These are phyloP conservation scores for Thalassophryne amazonica DNA, from an alignment of 2,797 vertebrate genomes.

Conservation along the genomic window DNA sequence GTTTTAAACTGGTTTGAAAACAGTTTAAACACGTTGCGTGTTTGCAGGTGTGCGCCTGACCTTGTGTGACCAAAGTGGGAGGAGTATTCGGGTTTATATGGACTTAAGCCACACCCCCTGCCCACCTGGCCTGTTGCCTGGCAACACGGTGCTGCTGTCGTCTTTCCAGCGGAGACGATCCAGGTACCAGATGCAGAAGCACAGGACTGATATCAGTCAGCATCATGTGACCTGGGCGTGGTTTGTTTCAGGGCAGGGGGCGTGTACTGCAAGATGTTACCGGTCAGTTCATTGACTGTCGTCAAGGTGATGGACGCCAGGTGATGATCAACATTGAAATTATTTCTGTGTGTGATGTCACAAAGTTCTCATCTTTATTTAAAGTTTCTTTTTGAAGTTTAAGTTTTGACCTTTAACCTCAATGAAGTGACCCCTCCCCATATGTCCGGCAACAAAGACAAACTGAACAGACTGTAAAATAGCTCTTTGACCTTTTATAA, in stretches of 20 bases:
- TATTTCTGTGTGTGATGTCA: no score
- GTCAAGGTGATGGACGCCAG: slow-evolving; percentile 14
- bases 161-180: slow-evolving; percentile 48
- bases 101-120: slow-evolving; percentile 46
- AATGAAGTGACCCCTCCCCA: no score
- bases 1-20: no score
- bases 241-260: slow-evolving; percentile 47
- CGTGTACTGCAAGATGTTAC: slow-evolving; percentile 49
- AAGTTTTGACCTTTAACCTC: no score
- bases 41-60: slow-evolving; percentile 46
- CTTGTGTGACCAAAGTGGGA: slow-evolving; percentile 43
- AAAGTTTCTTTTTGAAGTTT: no score
- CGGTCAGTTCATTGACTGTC: slow-evolving; percentile 41
- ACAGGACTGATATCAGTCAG: neutral
- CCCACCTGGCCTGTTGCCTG: slow-evolving; percentile 56
- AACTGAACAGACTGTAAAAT: no score
- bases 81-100: slow-evolving; percentile 54
- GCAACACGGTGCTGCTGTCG: slow-evolving; percentile 54
- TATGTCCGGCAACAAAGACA: no score
- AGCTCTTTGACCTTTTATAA: no score
- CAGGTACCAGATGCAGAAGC: slow-evolving; percentile 35
- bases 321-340: no score
- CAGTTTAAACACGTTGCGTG: no score
- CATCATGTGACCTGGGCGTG: neutral
- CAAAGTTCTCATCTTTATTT: no score